Base-by-base conservation (phyloP, 2,113 vertebrate species). In the Archilochus colubris region DNA sequence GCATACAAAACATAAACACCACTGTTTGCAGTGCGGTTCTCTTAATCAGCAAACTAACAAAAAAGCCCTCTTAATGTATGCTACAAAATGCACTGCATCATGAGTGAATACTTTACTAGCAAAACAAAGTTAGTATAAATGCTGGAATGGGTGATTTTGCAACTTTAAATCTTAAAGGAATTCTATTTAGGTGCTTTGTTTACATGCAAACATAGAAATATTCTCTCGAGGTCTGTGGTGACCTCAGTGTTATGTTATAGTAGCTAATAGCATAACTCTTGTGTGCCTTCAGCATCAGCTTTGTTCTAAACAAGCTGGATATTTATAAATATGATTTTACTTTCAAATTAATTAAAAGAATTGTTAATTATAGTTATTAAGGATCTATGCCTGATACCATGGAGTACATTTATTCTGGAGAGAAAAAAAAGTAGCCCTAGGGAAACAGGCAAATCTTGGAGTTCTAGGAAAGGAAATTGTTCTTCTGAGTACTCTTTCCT, bases 301-400 rank as follows among this genome's bases (percentile, higher is more conserved):
- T 85, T 76, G 14, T 80, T 28, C 18, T 94, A 58, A 64, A 44
- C 7, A 46, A 76, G 27, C 4, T 55, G 27, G 25, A 53, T 89
- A 66, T 58, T 91, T 88, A 70, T 74, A 89, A 94, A 82, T 80
- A 91, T 11, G 5, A 67, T 88, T 87, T 85, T 85, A 87, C 16
- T 82, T 89, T 50, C 78, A 80, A 66, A 95, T 80, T 85, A 85
- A 91, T 88, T 44, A 55, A 89, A 86, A 80, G 0, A 85, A 40
- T 70, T 70, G 31, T 4, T 88, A 82, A 70, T 80, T 86, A 80
- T 17, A 48, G 16, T 81, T 95, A 69, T 70, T 91, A 88, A 89
- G 23, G 48, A 36, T 62, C 12, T 59, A 10, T 70, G 19, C 44
- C 77, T 50, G 68, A 14, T 40, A 87, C 68, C 2, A 2, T 57